These are phyloP conservation scores for Drosophila chauvacae DNA, from an alignment of 1,140 invertebrate species.

Conservation along the genomic window DNA sequence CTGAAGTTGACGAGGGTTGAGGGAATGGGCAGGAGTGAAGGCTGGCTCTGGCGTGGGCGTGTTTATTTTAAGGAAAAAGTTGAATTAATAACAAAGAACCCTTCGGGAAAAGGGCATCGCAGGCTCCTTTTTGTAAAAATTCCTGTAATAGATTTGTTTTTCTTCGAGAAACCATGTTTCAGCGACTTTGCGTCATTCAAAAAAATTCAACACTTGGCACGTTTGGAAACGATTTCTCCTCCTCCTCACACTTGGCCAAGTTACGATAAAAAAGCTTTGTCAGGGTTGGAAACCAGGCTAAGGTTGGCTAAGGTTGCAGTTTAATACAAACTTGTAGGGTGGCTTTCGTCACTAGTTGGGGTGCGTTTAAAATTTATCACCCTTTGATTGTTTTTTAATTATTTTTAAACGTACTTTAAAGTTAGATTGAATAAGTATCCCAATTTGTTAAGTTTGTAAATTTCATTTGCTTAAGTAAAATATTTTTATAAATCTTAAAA, in stretches of 20 bases:
- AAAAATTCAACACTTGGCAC: neutral
- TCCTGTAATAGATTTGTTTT: slow-evolving; percentile 30
- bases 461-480: too few species aligned
- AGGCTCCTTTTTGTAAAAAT: neutral
- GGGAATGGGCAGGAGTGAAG: slow-evolving; percentile 10
- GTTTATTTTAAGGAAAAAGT: slow-evolving; percentile 19
- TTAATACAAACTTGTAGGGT: neutral
- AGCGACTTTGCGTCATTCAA: neutral
- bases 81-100: slow-evolving; percentile 30
- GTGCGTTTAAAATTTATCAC: neutral
- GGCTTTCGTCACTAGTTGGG: neutral
- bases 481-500: too few species aligned
- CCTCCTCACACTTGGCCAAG: neutral
- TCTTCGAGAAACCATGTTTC: slow-evolving; percentile 2
- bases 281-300: slow-evolving; percentile 3
- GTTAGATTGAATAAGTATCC: too few species aligned
- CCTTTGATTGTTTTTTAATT: neutral
- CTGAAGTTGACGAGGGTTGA: slow-evolving; percentile 41
- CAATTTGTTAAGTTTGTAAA: too few species aligned
- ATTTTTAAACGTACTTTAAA: too few species aligned
- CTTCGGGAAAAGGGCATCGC: neutral
- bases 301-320: too few species aligned
- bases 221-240: neutral
- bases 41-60: slow-evolving; percentile 11
- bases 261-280: slow-evolving; percentile 2